Base-by-base conservation (phyloP, 92 coral and sea anemone genomes). In the Palythoa heliodiscus region DNA sequence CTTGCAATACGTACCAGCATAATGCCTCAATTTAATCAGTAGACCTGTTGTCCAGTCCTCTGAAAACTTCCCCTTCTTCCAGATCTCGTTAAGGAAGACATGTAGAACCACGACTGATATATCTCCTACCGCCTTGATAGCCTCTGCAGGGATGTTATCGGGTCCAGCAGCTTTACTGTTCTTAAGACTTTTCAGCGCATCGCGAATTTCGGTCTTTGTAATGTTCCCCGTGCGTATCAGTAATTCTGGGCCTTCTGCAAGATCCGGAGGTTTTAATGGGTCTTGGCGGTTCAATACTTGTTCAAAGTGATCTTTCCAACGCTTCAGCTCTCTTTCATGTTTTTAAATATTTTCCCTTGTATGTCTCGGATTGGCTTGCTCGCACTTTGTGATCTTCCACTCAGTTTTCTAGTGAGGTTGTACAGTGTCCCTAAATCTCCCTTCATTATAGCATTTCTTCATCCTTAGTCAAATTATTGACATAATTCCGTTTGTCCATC, bases 1-100 rank as follows among this genome's bases (percentile, higher is more conserved):
- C 88, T 75, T 60, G 88, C 83, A 70, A 75, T 86, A 43, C 71
- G 63, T 72, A 86, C 52, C 75, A 86, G 52, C 43, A 73, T 85
- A 76, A 83, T 70, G 40, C 50, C 75, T 70, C 75, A 86, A 74
- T 54, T 86, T 78, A 83, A 77, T 35, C 73, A 69, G 71, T 57
- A 86, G 71, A 86, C 63, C 85, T 52, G 80, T 77, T 67, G 37
- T 67, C 71, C 54, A 79, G 66, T 78, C 82, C 82, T 47, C 75
- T 16, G 82, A 86, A 47, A 86, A 37, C 72, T 78, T 85, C 78
- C 39, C 52, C 24, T 57, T 37, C 24, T 48, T 47, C 86, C 86
- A 79, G 68, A 87, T 79, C 74, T 81, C 19, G 74, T 78, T 87
- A 14, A 68, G 70, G 48, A 79, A 83, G 68, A 29, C 70, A 72